These are phyloP conservation scores for Phalloptychus januarius DNA, from an alignment of 2,797 vertebrate genomes.

Conservation along the genomic window DNA sequence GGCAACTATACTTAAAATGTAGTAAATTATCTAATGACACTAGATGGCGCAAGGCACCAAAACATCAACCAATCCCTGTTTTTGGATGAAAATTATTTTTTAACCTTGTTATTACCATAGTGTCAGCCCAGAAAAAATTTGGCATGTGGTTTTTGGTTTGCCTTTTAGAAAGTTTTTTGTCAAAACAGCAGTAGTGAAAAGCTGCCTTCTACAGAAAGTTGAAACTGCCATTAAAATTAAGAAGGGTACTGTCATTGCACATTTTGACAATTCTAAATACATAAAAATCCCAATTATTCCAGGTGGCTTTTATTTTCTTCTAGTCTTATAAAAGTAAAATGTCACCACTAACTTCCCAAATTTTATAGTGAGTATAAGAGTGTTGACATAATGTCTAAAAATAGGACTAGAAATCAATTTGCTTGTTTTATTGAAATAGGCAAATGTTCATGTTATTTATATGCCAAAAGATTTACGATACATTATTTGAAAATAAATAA, in stretches of 20 bases:
- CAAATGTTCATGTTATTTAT: not conserved
- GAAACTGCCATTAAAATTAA: not conserved
- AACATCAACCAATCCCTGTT: constrained; percentile 9
- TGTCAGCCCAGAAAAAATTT: not conserved
- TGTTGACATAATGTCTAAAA: not conserved
- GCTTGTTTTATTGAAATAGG: not conserved
- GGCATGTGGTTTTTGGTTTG: not conserved
- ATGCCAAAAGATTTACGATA: not conserved
- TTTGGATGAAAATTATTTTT: not conserved
- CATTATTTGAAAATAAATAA: not conserved
- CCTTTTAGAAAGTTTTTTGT: not conserved
- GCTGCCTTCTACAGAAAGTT: not conserved
- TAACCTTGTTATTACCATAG: not conserved
- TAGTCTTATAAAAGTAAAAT: not conserved
- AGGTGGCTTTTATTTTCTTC: not conserved
- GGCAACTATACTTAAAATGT: constrained; percentile 37
- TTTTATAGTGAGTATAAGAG: no score
- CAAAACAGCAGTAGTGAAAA: not conserved
- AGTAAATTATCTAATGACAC: not conserved
- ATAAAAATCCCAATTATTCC: not conserved
- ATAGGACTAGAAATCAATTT: not conserved
- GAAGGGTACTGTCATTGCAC: not conserved
- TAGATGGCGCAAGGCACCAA: constrained; percentile 45
- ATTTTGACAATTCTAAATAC: not conserved
- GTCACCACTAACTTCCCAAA: not conserved